Conservation (phyloP, 2,797 vertebrate genomes). For the Sparidentex hasta region DNA sequence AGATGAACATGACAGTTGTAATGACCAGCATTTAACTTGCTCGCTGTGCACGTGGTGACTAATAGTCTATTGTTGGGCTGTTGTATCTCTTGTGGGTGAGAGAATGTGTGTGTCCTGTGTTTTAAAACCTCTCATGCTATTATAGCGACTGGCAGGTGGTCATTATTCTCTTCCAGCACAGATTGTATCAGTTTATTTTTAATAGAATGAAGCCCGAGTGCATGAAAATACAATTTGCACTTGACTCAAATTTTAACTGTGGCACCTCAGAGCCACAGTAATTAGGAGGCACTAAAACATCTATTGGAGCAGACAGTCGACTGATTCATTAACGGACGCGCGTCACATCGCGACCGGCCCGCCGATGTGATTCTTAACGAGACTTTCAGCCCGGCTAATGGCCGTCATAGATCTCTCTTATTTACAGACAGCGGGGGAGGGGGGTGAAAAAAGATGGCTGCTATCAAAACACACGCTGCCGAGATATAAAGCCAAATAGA, state of each 20-base stretch:
- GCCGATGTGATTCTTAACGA: slow-evolving; percentile 71
- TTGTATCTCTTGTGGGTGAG: slow-evolving; percentile 21
- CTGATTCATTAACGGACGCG: slow-evolving; percentile 71
- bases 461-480: slow-evolving; percentile 53
- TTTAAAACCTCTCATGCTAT: slow-evolving; percentile 44
- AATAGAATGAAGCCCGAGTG: slow-evolving; percentile 56
- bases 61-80: slow-evolving; percentile 11
- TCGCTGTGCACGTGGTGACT: slow-evolving; percentile 14
- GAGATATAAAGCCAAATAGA: slow-evolving; percentile 67
- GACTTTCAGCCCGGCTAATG: slow-evolving; percentile 72
- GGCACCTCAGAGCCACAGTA: slow-evolving; percentile 58
- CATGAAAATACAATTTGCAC: slow-evolving; percentile 62
- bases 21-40: slow-evolving; percentile 10
- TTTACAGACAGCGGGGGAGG: slow-evolving; percentile 48
- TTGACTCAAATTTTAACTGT: slow-evolving; percentile 48
- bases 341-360: slow-evolving; percentile 50
- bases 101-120: slow-evolving; percentile 36
- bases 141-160: slow-evolving; percentile 54
- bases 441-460: slow-evolving; percentile 32
- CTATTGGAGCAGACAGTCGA: slow-evolving; percentile 60
- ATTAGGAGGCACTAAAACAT: slow-evolving; percentile 71
- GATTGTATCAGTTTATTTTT: slow-evolving; percentile 58
- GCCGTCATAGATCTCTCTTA: slow-evolving; percentile 72
- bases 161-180: slow-evolving; percentile 60
- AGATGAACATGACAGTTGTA: slow-evolving; percentile 8